Conservation (phyloP, 2,888 invertebrate genomes). For the Spilarctia lutea region DNA sequence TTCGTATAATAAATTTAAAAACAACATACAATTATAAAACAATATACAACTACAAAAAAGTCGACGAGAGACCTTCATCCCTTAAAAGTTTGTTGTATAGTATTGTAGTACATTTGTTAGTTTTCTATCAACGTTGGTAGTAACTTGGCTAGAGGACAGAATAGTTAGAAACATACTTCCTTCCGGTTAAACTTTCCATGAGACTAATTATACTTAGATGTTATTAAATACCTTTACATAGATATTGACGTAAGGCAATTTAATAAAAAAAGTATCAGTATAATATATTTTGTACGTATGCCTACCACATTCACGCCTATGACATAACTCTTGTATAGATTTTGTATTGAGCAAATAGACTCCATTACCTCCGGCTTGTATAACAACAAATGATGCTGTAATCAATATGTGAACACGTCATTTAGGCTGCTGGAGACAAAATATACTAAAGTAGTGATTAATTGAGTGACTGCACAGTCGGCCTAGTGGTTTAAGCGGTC, state of each 20-base stretch:
- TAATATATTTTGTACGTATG: neutral
- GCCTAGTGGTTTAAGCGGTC: too few species aligned
- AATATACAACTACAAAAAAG: too few species aligned
- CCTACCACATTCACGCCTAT: neutral
- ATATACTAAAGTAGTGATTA: neutral
- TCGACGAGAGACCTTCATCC: too few species aligned
- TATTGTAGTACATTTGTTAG: too few species aligned
- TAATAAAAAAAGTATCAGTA: neutral
- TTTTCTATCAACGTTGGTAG: too few species aligned
- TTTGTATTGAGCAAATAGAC: conserved; percentile 31
- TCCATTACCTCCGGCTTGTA: conserved; percentile 35
- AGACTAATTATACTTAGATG: neutral
- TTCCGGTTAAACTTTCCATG: neutral
- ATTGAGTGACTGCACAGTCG: too few species aligned
- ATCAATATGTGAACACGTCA: conserved; percentile 16
- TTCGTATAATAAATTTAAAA: too few species aligned
- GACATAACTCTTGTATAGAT: conserved; percentile 10
- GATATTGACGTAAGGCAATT: neutral
- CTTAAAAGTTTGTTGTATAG: too few species aligned
- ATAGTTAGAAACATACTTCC: neutral
- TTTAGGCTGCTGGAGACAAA: neutral
- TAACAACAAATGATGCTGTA: conserved; percentile 29
- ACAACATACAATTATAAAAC: too few species aligned
- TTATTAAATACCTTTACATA: neutral
- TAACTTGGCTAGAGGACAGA: neutral